These are phyloP conservation scores for Zaprionus capensis DNA, from an alignment of 1,140 invertebrate species.

Conservation along the genomic window DNA sequence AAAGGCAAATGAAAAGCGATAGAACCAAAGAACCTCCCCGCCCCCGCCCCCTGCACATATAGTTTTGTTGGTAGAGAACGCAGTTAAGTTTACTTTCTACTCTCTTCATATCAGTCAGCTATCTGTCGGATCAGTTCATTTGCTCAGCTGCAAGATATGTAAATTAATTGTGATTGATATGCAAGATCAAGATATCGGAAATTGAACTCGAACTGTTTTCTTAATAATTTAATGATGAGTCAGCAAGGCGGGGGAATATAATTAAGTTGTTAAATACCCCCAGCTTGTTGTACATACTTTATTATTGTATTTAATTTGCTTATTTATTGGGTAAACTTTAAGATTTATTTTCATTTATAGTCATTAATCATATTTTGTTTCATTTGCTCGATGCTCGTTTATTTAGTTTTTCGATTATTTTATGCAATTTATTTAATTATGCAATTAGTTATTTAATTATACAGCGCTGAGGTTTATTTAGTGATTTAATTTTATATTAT, in stretches of 20 bases:
- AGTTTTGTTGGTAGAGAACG: neutral
- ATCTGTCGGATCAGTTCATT: neutral
- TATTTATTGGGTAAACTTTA: slow-evolving; percentile 10
- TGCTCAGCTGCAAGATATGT: neutral
- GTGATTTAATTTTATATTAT: neutral
- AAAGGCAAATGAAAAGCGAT: slow-evolving; percentile 29
- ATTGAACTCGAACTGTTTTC: slow-evolving; percentile 1
- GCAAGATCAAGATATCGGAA: neutral
- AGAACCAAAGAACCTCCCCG: slow-evolving; percentile 20
- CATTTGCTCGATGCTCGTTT: neutral
- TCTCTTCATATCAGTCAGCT: neutral
- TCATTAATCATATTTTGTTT: slow-evolving; percentile 4
- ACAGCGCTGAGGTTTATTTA: neutral
- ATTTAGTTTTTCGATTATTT: slow-evolving; percentile 9
- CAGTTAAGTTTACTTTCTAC: neutral
- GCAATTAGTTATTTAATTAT: neutral
- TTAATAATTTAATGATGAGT: neutral
- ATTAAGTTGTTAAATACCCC: slow-evolving; percentile 4
- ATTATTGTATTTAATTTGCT: slow-evolving; percentile 3
- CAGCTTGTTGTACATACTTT: neutral
- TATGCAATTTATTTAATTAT: slow-evolving; percentile 1
- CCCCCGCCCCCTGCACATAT: neutral
- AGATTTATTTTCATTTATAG: slow-evolving; percentile 23
- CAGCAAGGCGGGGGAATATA: neutral
- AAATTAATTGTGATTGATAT: slow-evolving; percentile 5